Conservation (phyloP, 2,888 invertebrate genomes). For the Ornithoptera alexandrae region DNA sequence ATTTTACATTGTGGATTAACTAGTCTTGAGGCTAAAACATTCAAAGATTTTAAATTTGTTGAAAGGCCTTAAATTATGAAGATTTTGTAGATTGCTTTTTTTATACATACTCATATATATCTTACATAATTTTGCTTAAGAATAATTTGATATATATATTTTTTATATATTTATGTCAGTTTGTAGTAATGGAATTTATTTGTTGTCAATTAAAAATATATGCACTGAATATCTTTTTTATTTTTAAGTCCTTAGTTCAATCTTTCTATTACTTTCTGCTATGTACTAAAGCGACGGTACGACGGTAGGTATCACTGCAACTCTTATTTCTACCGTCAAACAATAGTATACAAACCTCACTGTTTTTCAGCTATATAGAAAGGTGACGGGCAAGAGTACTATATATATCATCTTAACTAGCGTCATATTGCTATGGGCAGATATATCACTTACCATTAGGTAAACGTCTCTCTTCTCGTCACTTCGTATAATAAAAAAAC, state of each 20-base stretch:
- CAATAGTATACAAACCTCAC: too few relatives aligned
- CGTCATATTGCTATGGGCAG: too few relatives aligned
- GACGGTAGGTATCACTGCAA: too few relatives aligned
- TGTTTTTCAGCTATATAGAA: too few relatives aligned
- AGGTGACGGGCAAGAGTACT: too few relatives aligned
- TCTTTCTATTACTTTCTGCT: background rate
- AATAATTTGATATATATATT: background rate
- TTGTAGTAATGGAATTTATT: slow-evolving; percentile 60
- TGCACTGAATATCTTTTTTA: slow-evolving; percentile 38
- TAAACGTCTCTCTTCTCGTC: too few relatives aligned
- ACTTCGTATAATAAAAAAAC: too few relatives aligned
- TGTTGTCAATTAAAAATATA: slow-evolving; percentile 70
- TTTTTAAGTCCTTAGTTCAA: background rate
- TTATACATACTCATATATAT: background rate
- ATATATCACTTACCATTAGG: too few relatives aligned
- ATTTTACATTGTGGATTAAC: background rate
- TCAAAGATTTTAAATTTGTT: background rate
- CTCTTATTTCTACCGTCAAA: too few relatives aligned
- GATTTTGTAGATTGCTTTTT: background rate
- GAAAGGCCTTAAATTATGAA: slow-evolving; percentile 1
- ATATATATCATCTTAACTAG: too few relatives aligned
- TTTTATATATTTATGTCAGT: slow-evolving; percentile 53
- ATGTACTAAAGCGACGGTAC: too few relatives aligned
- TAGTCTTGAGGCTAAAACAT: background rate
- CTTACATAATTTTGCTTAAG: background rate